phyloP scores from a whole-genome alignment of 2,888 invertebrate species.

The Diaprepes abbreviatus region DNA sequence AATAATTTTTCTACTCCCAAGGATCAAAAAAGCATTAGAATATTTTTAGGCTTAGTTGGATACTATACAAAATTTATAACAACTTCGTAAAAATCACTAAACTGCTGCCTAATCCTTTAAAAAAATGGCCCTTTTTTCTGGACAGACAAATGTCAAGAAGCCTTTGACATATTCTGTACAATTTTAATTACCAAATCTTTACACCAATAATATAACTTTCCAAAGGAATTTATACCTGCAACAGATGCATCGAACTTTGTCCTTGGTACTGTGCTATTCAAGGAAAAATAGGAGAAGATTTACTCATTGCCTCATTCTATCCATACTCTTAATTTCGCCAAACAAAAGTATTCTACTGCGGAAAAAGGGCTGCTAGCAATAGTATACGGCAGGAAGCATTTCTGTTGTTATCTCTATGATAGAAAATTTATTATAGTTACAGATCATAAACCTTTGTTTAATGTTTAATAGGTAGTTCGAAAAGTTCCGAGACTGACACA shows the following conservation, averaged over 20 bases:
- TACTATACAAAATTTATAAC: conserved; percentile 41
- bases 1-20: conserved; percentile 44
- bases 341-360: conserved; percentile 61
- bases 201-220: conserved; percentile 51
- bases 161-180: conserved; percentile 43
- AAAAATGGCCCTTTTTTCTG: conserved; percentile 33
- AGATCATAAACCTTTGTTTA: conserved; percentile 62
- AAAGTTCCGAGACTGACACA: too few relatives aligned
- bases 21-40: conserved; percentile 51
- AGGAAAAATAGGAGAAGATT: conserved; percentile 56
- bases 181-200: conserved; percentile 45
- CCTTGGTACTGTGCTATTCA: conserved; percentile 40
- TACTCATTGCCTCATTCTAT: conserved; percentile 62
- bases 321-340: conserved; percentile 58
- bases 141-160: conserved; percentile 41
- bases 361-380: conserved; percentile 63
- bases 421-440: conserved; percentile 60
- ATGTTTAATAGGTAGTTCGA: too few relatives aligned
- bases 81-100: conserved; percentile 49
- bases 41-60: conserved; percentile 51
- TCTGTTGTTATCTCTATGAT: conserved; percentile 62
- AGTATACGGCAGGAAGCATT: conserved; percentile 60
- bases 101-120: conserved; percentile 48
- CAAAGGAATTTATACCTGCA: conserved; percentile 33
- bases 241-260: conserved; percentile 61